Percentiles rank a stretch among this genome's conserved stretches.
Evolutionary conservation across 2,888 invertebrate genomes (phyloP).

Genomic region (Phortica magna): DNA sequence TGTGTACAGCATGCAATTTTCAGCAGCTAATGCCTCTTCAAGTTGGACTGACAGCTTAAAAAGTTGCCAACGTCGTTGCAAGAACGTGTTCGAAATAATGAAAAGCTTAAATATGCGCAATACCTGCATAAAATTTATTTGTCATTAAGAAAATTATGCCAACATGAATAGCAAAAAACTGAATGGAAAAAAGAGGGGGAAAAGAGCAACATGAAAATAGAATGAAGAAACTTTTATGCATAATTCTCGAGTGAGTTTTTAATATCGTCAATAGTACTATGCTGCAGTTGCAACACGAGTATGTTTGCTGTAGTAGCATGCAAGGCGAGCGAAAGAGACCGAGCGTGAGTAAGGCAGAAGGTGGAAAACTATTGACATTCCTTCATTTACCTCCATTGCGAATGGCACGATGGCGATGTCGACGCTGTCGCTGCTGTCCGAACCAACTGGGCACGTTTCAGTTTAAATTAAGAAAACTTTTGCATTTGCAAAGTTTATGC

Average conservation of each 20-base stretch:
- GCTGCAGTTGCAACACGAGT: not conserved
- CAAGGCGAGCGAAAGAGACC: not conserved
- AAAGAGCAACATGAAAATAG: not conserved
- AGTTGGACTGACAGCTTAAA: not conserved
- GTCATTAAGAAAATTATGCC: slow-evolving; percentile 28
- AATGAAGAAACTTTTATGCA: slow-evolving; percentile 40
- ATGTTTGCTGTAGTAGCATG: not conserved
- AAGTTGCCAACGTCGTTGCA: not conserved
- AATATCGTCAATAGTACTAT: slow-evolving; percentile 44
- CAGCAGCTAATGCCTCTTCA: slow-evolving; percentile 8
- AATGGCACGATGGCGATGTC: not conserved
- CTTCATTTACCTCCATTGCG: not conserved
- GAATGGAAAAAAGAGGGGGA: not conserved
- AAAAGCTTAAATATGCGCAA: not conserved
- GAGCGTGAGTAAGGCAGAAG: not conserved
- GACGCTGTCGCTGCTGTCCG: not conserved
- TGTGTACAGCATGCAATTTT: not conserved
- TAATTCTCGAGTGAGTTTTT: slow-evolving; percentile 44
- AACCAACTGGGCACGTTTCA: slow-evolving; percentile 61
- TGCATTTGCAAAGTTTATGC: slow-evolving; percentile 69
- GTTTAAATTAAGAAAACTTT: slow-evolving; percentile 70
- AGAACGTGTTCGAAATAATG: slow-evolving; percentile 29
- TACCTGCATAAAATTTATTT: slow-evolving; percentile 30
- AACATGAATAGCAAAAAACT: not conserved
- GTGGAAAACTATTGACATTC: not conserved